Base-by-base conservation (phyloP, 2,888 invertebrate species). In the Plebejus anna region DNA sequence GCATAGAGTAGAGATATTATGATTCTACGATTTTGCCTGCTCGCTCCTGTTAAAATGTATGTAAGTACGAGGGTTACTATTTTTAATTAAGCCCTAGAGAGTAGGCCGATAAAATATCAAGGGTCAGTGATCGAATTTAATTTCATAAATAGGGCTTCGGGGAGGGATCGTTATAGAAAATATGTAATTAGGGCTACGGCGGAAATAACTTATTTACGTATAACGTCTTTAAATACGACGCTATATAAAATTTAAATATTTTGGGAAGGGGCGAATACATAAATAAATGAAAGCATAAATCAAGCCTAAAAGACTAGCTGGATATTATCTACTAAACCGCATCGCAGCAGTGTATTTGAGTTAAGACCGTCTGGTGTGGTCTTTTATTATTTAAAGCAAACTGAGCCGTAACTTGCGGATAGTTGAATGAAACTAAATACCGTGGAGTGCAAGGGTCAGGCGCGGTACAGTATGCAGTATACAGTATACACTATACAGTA, bases 351-450 rank as follows among this genome's bases (percentile, higher is more conserved):
- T 32, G 32, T 66, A 66, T 66, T 66, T 32, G 66, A 66, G 66
- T 66, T 66, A 36, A 66, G 66, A 66, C 32, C 66, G 32, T 36
- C 32, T 66, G 66, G 32, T 13, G 13, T 66, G 66, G 66, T 66
- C 32, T 66, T 66, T 66, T 66, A 36, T 66, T 73, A 51, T 16
- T 55, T 32, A 51, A 55, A 55, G 55, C 22, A 51, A 73, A 73
- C 55, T 51, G 55, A 73, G 73, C 73, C 32, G 13, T 55, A 73
- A 55, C 51, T 55, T 55, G 16, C 73, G 86, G 85, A 85, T 87
- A 85, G 84, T 86, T 78, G 75, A 42, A 86, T 84, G 84, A 86
- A 86, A 86, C 84, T 86, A 82, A 84, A 85, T 84, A 84, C 80
- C 81, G 82, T 83, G 81, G 82, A 87, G 84, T 87, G 85, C 84